Base-by-base conservation (phyloP, 2,113 vertebrate genomes). In the Pelecanoides urinatrix region DNA sequence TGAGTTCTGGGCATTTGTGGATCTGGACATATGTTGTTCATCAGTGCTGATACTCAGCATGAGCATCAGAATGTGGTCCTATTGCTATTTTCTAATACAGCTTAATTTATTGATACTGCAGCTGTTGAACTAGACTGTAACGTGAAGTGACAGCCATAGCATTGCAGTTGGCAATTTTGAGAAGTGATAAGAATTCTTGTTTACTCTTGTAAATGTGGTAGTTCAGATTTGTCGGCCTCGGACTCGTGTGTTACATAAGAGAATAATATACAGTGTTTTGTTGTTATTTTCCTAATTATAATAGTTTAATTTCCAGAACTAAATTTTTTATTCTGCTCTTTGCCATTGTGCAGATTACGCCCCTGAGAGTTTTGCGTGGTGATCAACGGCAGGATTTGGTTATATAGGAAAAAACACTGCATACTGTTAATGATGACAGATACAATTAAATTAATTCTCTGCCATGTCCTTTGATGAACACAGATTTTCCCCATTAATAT, bases 161-260 rank as follows among this genome's bases (percentile, higher is more conserved):
- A 75, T 76, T 91, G 66, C 58, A 72, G 76, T 5, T 59, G 83
- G 80, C 73, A 90, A 30, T 92, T 96, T 87, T 74, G 70, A 95
- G 77, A 86, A 90, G 73, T 79, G 91, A 96, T 95, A 95, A 94
- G 84, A 92, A 91, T 94, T 97, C 86, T 82, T 95, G 86, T 94
- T 96, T 94, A 55, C 66, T 92, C 96, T 40, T 92, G 52, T 87
- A 79, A 91, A 92, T 75, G 58, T 85, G 73, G 67, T 86, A 40
- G 61, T 78, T 92, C 58, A 85, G 63, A 72, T 92, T 94, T 82
- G 62, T 68, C 9, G 1, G 49, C 44, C 62, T 91, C 0, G 1
- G 53, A 40, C 40, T 94, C 16, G 0, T 80, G 25, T 85, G 44
- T 92, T 97, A 78, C 40, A 6, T 85, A 81, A 86, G 36, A 72